Percentiles rank a stretch among this genome's conserved stretches.
Evolutionary conservation across 2,888 invertebrate genomes (phyloP).

Genomic region (Macrophya alboannulata): DNA sequence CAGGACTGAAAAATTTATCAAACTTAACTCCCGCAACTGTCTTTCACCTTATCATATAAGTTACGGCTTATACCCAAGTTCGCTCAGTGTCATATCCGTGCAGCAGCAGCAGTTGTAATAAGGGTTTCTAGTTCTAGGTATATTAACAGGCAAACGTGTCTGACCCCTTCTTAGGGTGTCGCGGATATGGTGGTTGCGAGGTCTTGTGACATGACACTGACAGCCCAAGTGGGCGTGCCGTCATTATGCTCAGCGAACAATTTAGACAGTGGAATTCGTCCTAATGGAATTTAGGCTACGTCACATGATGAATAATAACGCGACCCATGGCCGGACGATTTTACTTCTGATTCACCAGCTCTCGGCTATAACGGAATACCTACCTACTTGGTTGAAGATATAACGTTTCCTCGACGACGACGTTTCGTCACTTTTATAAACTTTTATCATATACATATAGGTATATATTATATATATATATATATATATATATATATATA

Average conservation of each 20-base stretch:
- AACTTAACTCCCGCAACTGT: not conserved
- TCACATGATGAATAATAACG: conserved; percentile 52
- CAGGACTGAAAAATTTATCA: not conserved
- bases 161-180: conserved; percentile 22
- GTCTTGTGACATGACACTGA: conserved; percentile 49
- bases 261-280: conserved; percentile 46
- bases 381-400: not conserved
- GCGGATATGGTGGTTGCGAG: not conserved
- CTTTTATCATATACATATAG: too few species aligned
- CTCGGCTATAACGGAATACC: not conserved
- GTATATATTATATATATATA: too few species aligned
- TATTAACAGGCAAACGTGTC: conserved; percentile 13
- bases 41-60: not conserved
- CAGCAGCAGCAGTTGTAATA: not conserved
- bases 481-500: too few species aligned
- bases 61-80: not conserved
- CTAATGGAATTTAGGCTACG: conserved; percentile 49
- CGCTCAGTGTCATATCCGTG: not conserved
- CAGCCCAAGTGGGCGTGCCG: conserved; percentile 52
- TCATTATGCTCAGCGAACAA: conserved; percentile 53
- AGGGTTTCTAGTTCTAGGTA: not conserved
- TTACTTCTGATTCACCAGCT: conserved; percentile 47
- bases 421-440: too few species aligned
- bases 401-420: too few species aligned
- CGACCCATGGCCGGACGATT: conserved; percentile 30